Evolutionary conservation across 2,888 invertebrate genomes (phyloP).

Genomic region (Epistrophe eligans): DNA sequence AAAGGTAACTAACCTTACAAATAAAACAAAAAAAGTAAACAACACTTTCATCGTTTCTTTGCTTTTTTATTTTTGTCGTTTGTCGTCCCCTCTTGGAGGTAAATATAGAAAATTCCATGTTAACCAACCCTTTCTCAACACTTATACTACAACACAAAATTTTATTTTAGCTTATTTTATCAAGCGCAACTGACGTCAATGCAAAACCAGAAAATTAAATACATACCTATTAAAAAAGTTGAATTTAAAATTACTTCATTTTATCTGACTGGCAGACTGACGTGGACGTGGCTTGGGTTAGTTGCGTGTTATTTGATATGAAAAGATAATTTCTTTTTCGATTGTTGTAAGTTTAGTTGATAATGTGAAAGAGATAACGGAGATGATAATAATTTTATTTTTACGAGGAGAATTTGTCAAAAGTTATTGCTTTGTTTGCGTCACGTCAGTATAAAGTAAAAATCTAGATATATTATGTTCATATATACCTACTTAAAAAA

Average conservation of each 20-base stretch:
- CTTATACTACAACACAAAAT: conserved; percentile 24
- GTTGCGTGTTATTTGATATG: conserved; percentile 23
- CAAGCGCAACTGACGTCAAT: conserved; percentile 66
- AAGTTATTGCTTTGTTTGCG: background rate
- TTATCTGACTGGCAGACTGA: background rate
- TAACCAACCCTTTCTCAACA: conserved; percentile 70
- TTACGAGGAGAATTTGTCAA: background rate
- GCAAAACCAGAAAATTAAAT: conserved; percentile 64
- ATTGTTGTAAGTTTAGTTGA: conserved; percentile 6
- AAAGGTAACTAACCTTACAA: conserved; percentile 63
- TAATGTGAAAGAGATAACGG: conserved; percentile 2
- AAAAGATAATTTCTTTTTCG: conserved; percentile 15
- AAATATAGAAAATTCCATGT: conserved; percentile 48
- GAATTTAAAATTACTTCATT: conserved; percentile 55
- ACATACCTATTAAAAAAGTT: conserved; percentile 38
- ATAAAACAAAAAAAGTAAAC: conserved; percentile 31
- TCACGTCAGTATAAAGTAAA: background rate
- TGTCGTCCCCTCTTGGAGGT: conserved; percentile 20
- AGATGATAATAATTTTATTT: background rate
- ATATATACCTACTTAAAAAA: too few relatives aligned
- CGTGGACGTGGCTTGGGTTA: conserved; percentile 4
- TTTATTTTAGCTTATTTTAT: background rate
- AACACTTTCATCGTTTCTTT: conserved; percentile 43
- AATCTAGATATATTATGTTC: background rate
- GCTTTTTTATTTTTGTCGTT: background rate